Evolutionary conservation across 23 tunicate genomes (phyloP).

Genomic region (Ascidia mentula): DNA sequence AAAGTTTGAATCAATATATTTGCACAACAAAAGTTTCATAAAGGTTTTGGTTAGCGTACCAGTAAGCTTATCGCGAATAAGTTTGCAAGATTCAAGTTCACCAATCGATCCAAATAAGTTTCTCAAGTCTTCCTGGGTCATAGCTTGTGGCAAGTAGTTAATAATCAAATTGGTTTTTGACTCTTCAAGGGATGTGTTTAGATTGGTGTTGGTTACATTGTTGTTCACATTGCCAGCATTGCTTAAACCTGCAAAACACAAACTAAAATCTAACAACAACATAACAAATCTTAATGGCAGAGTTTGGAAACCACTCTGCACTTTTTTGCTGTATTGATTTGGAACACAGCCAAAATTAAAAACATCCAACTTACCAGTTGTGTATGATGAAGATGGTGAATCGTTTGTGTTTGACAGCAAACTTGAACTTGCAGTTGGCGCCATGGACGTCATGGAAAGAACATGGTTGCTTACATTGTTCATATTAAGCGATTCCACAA

Average conservation of each 20-base stretch:
- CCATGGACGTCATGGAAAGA: background rate
- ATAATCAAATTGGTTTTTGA: constrained; percentile 95
- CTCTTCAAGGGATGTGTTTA: constrained; percentile 63
- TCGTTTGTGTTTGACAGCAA: constrained; percentile 34
- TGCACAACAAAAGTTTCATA: background rate
- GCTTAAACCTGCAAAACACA: background rate
- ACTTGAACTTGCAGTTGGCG: constrained; percentile 18
- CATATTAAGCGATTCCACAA: constrained; percentile 58
- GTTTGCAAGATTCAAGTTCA: constrained; percentile 96
- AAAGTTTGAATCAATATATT: background rate
- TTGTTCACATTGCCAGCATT: constrained; percentile 43
- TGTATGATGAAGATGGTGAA: constrained; percentile 21
- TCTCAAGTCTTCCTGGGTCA: constrained; percentile 91
- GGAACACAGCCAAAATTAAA: too few relatives aligned
- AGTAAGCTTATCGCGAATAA: constrained; percentile 83
- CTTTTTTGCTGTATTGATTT: too few relatives aligned
- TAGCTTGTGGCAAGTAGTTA: constrained; percentile 94
- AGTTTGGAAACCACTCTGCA: too few relatives aligned
- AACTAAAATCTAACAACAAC: too few relatives aligned
- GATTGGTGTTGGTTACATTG: constrained; percentile 21
- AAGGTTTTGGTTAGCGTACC: constrained; percentile 17
- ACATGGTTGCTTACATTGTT: constrained; percentile 41
- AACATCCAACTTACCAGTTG: constrained; percentile 3
- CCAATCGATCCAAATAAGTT: constrained; percentile 88
- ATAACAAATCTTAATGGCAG: too few relatives aligned